These are phyloP conservation scores for Oligia strigilis DNA, from an alignment of 2,888 invertebrate genomes.

Conservation along the genomic window DNA sequence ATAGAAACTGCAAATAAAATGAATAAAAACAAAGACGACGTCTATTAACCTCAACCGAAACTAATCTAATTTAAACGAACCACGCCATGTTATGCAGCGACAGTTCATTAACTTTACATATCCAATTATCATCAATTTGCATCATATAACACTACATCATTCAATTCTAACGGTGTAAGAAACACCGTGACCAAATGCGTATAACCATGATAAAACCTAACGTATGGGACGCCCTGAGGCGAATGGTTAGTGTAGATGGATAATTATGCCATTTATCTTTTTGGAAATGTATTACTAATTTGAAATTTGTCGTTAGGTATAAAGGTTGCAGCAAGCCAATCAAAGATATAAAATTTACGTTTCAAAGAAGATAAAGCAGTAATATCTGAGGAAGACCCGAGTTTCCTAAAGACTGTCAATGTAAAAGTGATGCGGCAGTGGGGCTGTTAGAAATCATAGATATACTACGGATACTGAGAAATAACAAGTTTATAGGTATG, in stretches of 20 bases:
- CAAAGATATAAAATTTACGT: neutral
- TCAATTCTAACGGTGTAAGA: constrained; percentile 52
- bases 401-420: neutral
- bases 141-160: constrained; percentile 42
- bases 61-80: constrained; percentile 29
- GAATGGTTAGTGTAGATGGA: constrained; percentile 2
- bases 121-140: constrained; percentile 47
- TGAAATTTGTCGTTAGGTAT: neutral
- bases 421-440: neutral
- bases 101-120: constrained; percentile 37
- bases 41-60: constrained; percentile 2
- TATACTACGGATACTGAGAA: neutral
- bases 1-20: neutral
- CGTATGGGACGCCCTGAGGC: constrained; percentile 26
- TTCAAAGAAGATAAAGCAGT: neutral
- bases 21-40: neutral
- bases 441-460: no score
- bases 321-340: neutral
- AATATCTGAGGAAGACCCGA: neutral
- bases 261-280: constrained; percentile 18
- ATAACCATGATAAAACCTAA: constrained; percentile 34
- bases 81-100: constrained; percentile 12
- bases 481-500: neutral
- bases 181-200: constrained; percentile 48
- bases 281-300: constrained; percentile 15